A percentile compares a stretch with the other conserved stretches of the same genome.
phyloP scores from a whole-genome alignment of 2,113 vertebrate species.

The Dromiciops gliroides region DNA sequence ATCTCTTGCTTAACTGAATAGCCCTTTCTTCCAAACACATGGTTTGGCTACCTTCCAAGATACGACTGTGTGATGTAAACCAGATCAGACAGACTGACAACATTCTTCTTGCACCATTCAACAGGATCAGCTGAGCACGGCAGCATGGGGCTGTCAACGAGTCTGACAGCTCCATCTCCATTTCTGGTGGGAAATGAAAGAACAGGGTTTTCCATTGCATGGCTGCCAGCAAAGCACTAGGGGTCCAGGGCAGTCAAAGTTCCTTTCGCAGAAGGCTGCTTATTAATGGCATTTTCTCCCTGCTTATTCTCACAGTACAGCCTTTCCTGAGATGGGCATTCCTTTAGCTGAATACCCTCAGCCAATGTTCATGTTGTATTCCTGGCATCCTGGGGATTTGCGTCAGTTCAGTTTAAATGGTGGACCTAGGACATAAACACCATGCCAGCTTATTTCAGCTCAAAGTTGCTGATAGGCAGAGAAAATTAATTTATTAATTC shows the following conservation, averaged over 20 bases:
- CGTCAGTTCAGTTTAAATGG: neutral
- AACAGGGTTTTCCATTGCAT: rapidly evolving
- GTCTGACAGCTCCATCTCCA: neutral
- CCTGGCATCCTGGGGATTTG: neutral
- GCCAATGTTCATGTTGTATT: neutral
- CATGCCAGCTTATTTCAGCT: neutral
- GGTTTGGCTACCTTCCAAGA: neutral
- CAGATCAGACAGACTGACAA: neutral
- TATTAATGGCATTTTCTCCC: neutral
- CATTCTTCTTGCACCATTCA: neutral
- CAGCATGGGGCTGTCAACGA: neutral
- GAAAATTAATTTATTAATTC: neutral
- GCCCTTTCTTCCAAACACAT: neutral
- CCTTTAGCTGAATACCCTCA: neutral
- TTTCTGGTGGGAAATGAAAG: neutral
- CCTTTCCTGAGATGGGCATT: neutral
- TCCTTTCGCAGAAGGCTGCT: neutral
- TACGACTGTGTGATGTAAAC: neutral
- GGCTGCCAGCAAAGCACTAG: neutral
- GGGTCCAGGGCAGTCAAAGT: neutral
- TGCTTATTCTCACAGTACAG: neutral
- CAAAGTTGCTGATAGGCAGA: neutral
- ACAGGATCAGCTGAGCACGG: rapidly evolving
- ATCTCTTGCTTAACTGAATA: neutral
- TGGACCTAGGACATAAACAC: neutral